phyloP scores from a whole-genome alignment of 2,888 invertebrate genomes.

The Lasioglossum pauxillum region DNA sequence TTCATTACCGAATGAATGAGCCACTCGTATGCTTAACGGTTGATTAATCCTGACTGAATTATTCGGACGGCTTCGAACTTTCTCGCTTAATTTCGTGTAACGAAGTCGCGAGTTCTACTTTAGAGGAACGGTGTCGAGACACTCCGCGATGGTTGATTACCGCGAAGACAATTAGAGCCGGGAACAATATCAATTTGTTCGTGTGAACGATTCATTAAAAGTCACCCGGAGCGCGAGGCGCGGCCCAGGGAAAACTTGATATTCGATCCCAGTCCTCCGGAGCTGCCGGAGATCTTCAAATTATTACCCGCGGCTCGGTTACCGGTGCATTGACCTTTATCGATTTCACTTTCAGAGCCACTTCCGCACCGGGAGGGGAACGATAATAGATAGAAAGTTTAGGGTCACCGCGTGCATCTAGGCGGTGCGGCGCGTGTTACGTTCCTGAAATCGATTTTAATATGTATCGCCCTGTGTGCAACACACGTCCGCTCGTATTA shows the following conservation, averaged over 20 bases:
- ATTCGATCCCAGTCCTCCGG: not conserved
- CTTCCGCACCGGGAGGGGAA: slow-evolving; percentile 19
- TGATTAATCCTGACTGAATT: not conserved
- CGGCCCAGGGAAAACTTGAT: not conserved
- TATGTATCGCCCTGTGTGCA: slow-evolving; percentile 14
- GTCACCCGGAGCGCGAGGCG: not conserved
- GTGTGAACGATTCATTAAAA: not conserved
- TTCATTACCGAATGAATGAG: not conserved
- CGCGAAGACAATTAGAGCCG: not conserved
- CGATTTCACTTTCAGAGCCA: slow-evolving; percentile 52
- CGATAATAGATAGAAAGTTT: slow-evolving; percentile 29
- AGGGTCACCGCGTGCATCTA: slow-evolving; percentile 14
- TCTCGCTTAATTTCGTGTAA: not conserved
- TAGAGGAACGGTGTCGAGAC: not conserved
- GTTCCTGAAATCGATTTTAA: slow-evolving; percentile 9
- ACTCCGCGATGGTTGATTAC: not conserved
- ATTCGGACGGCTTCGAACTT: not conserved
- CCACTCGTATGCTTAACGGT: not conserved
- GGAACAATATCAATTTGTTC: not conserved
- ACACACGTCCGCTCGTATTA: slow-evolving; percentile 45
- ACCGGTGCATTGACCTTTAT: slow-evolving; percentile 30
- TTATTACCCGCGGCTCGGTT: slow-evolving; percentile 4
- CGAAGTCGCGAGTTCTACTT: not conserved
- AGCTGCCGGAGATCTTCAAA: slow-evolving; percentile 19
- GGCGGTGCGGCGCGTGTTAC: not conserved